These are phyloP conservation scores for Caenorhabditis brenneri DNA, from an alignment of 1,140 invertebrate genomes.

Conservation along the genomic window DNA sequence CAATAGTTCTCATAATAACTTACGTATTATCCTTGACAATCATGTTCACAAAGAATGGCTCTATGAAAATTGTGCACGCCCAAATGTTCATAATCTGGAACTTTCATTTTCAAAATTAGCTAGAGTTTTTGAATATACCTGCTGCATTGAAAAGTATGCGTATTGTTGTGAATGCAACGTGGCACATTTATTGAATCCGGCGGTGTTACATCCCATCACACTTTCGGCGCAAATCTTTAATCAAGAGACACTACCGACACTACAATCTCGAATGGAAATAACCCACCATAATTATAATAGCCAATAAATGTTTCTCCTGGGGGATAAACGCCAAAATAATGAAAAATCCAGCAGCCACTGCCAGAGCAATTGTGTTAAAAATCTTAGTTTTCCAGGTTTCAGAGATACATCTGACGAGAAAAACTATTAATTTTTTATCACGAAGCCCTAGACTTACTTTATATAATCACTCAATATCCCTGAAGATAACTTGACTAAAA, in stretches of 20 bases:
- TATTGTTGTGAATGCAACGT: conserved; percentile 17
- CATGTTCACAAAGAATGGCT: conserved; percentile 16
- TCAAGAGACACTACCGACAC: neutral
- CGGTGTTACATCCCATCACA: conserved; percentile 5
- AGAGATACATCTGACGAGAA: neutral
- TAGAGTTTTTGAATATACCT: neutral
- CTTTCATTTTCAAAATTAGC: neutral
- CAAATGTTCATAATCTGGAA: conserved; percentile 30
- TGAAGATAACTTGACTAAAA: conserved; percentile 2
- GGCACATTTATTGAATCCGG: conserved; percentile 31
- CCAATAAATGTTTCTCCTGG: neutral
- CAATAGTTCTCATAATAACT: neutral
- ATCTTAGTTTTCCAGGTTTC: conserved; percentile 10
- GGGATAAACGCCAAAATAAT: conserved; percentile 9
- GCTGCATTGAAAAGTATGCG: conserved; percentile 22
- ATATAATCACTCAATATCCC: conserved; percentile 12
- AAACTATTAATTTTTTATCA: neutral
- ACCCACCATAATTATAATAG: conserved; percentile 24
- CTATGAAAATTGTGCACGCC: conserved; percentile 10
- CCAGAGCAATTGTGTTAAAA: neutral
- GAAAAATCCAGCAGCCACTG: neutral
- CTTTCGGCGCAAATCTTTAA: conserved; percentile 25
- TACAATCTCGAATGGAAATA: neutral
- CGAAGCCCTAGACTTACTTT: neutral
- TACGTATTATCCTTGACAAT: conserved; percentile 11